Evolutionary conservation across 2,888 invertebrate species (phyloP), one percentile per base, ranked within the genome.

Genomic region (Drosophila leonis): DNA sequence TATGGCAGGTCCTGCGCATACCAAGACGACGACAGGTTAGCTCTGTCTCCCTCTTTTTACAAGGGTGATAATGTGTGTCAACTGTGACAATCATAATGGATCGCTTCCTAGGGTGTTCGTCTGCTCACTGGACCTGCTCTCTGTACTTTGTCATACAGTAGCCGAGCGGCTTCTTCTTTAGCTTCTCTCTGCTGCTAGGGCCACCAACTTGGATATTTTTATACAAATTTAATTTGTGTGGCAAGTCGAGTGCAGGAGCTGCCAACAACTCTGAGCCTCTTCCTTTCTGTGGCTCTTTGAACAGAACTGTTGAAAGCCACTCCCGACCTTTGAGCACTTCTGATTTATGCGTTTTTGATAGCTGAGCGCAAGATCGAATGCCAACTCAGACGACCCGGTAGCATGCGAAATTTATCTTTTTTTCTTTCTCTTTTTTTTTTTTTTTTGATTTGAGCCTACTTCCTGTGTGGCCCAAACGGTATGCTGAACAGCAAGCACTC

Each of bases 291-390:
- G 83, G 85, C 79, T 54, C 76, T 73, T 75, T 82, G 75, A 83
- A 80, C 78, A 75, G 62, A 78, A 54, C 88, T 88, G 90, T 86
- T 90, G 90, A 88, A 88, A 90, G 90, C 78, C 72, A 65, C 71
- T 77, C 63, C 64, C 69, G 72, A 57, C 46, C 41, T 61, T 61
- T 69, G 72, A 65, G 49, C 41, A 29, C 29, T 66, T 15, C 76
- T 91, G 90, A 90, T 90, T 90, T 90, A 90, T 90, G 90, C 72
- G 68, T 84, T 88, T 90, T 90, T 84, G 90, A 90, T 90, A 88
- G 83, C 56, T 75, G 55, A 51, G 20, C 64, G 1, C 57, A 61
- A 65, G 65, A 69, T 52, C 65, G 48, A 59, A 60, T 51, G 52
- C 57, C 63, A 62, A 20, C n/a, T 31, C 51, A 39, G 42, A 49